A percentile compares a stretch with the other conserved stretches of the same genome.
These are phyloP conservation scores for Orthonyx spaldingii DNA, from an alignment of 2,113 vertebrate species.

Conservation along the genomic window DNA sequence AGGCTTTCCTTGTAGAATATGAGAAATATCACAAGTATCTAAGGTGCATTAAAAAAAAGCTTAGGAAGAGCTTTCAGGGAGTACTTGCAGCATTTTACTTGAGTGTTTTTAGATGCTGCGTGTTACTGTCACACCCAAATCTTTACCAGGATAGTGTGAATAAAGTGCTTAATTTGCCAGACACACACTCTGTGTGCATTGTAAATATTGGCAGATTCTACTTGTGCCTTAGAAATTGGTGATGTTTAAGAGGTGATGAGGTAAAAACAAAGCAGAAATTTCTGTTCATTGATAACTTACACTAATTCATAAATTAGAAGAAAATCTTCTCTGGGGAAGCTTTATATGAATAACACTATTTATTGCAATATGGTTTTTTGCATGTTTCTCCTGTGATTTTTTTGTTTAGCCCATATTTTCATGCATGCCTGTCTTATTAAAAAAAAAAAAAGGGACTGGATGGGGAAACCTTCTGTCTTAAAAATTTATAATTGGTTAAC, in stretches of 20 bases:
- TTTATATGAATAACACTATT: neutral
- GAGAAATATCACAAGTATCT: neutral
- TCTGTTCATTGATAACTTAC: neutral
- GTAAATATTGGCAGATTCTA: neutral
- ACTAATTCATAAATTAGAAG: neutral
- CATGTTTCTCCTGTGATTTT: neutral
- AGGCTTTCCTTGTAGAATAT: neutral
- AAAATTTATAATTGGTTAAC: neutral
- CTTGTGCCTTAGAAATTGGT: neutral
- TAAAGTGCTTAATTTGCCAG: neutral
- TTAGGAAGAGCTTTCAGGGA: neutral
- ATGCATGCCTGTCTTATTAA: neutral
- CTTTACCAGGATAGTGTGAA: neutral
- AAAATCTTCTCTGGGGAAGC: neutral
- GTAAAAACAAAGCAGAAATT: neutral
- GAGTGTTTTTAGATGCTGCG: neutral
- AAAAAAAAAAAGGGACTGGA: too few relatives aligned
- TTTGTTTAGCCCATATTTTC: neutral
- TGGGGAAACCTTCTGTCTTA: neutral
- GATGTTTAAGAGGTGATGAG: neutral
- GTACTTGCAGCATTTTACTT: neutral
- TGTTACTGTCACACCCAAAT: neutral
- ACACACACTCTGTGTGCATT: neutral
- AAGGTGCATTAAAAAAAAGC: neutral
- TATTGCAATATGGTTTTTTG: neutral